These are phyloP conservation scores for Alexandromys oeconomus DNA, from an alignment of 2,797 vertebrate genomes.

Conservation along the genomic window DNA sequence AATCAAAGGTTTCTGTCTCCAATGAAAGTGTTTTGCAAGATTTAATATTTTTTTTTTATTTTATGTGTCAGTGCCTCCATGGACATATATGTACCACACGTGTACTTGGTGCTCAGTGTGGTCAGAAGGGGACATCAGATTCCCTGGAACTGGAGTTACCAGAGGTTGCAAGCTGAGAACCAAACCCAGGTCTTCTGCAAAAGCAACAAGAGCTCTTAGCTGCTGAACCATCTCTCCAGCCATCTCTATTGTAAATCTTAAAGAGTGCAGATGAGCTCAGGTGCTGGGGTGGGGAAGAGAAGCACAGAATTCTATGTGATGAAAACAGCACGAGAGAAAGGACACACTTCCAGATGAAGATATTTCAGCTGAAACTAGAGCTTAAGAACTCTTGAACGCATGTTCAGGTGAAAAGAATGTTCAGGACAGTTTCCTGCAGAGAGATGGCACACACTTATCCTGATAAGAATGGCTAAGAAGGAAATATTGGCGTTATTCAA, in stretches of 20 bases:
- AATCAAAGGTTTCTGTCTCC: not conserved
- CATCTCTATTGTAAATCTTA: not conserved
- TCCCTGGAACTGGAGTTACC: not conserved
- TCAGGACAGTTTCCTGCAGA: conserved; percentile 43
- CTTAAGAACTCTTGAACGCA: not conserved
- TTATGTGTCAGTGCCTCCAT: not conserved
- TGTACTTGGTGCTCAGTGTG: not conserved
- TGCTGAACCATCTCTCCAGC: not conserved
- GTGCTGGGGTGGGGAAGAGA: not conserved
- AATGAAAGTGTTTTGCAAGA: not conserved
- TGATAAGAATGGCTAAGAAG: conserved; percentile 11
- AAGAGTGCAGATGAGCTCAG: not conserved
- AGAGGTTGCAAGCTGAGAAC: not conserved
- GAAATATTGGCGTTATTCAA: conserved; percentile 32
- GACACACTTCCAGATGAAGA: not conserved
- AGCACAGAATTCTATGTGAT: not conserved
- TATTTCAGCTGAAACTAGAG: not conserved
- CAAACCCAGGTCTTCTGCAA: not conserved
- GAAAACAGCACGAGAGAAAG: not conserved
- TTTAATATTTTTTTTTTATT: not conserved
- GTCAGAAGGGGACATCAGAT: not conserved
- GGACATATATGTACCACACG: too few relatives aligned
- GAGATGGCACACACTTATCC: conserved; percentile 1
- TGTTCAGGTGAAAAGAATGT: not conserved
- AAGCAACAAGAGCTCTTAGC: fast-evolving